Evolutionary conservation across 2,888 invertebrate genomes (phyloP).

Genomic region (Drosophila neotestacea): DNA sequence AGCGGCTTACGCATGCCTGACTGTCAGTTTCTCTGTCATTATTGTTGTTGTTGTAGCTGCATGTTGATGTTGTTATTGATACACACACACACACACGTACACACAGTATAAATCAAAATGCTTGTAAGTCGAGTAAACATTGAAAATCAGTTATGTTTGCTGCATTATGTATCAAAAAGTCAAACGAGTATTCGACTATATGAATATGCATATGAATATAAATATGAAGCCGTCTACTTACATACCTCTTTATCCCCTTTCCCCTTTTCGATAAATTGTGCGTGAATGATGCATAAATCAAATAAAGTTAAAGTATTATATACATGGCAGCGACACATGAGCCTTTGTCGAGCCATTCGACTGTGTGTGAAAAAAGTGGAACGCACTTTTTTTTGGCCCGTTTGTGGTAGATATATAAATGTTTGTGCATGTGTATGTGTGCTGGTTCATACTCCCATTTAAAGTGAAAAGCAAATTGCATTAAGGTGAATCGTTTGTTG

Average conservation of each 20-base stretch:
- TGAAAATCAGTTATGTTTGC: conserved; percentile 69
- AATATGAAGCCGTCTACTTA: conserved; percentile 38
- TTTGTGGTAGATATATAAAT: conserved; percentile 2
- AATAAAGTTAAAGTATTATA: conserved; percentile 58
- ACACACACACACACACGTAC: conserved; percentile 26
- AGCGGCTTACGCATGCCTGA: conserved; percentile 68
- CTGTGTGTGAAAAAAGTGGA: conserved; percentile 30
- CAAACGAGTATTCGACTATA: conserved; percentile 44
- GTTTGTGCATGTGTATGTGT: conserved; percentile 5
- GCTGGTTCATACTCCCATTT: conserved; percentile 14
- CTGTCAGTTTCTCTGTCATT: conserved; percentile 62
- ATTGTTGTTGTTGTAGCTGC: conserved; percentile 53
- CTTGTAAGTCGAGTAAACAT: conserved; percentile 65
- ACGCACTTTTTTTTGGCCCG: conserved; percentile 27
- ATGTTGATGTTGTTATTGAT: conserved; percentile 76
- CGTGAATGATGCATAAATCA: conserved; percentile 77
- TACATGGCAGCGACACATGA: conserved; percentile 17
- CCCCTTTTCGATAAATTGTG: conserved; percentile 66
- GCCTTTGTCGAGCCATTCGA: conserved; percentile 17
- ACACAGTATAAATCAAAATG: conserved; percentile 51
- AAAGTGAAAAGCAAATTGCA: conserved; percentile 51
- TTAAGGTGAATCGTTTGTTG: conserved; percentile 42
- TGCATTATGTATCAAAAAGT: conserved; percentile 52
- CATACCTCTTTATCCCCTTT: not conserved
- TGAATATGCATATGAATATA: conserved; percentile 45